Conservation (phyloP, 1,140 invertebrate genomes). For the Hyles vespertilio region DNA sequence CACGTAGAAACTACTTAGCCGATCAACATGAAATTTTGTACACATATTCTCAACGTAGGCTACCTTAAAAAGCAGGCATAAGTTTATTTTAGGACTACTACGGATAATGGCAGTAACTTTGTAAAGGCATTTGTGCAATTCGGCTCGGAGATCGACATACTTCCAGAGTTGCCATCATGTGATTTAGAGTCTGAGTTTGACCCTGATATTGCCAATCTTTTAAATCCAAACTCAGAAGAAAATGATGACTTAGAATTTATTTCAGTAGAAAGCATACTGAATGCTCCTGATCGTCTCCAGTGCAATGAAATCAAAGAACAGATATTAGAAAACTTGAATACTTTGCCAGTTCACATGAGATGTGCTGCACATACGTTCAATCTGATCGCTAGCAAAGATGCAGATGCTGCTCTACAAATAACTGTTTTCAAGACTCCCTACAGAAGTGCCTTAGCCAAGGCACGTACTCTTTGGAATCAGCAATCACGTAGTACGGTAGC, state of each 20-base stretch:
- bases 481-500: slow-evolving; percentile 20
- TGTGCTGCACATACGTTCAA: slow-evolving; percentile 15
- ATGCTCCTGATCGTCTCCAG: slow-evolving; percentile 9
- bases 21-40: slow-evolving; percentile 1
- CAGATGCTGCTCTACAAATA: slow-evolving; percentile 17
- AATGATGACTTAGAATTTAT: slow-evolving; percentile 13
- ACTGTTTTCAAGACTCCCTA: slow-evolving; percentile 15
- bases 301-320: slow-evolving; percentile 12
- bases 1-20: background rate
- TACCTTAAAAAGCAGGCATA: too few relatives aligned
- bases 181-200: slow-evolving; percentile 13
- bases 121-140: slow-evolving; percentile 16
- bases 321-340: slow-evolving; percentile 13
- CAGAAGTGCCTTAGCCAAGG: slow-evolving; percentile 17
- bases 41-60: background rate
- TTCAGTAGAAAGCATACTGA: slow-evolving; percentile 13
- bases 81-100: slow-evolving; percentile 6
- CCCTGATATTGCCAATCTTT: slow-evolving; percentile 10
- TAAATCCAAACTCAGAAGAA: slow-evolving; percentile 10
- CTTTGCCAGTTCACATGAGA: slow-evolving; percentile 16
- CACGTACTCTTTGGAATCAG: slow-evolving; percentile 20
- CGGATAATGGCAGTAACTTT: slow-evolving; percentile 14
- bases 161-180: slow-evolving; percentile 12
- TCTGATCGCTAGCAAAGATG: slow-evolving; percentile 14
- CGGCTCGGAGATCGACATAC: slow-evolving; percentile 12